Evolutionary conservation across 2,797 vertebrate species (phyloP).

Genomic region (Falco peregrinus): DNA sequence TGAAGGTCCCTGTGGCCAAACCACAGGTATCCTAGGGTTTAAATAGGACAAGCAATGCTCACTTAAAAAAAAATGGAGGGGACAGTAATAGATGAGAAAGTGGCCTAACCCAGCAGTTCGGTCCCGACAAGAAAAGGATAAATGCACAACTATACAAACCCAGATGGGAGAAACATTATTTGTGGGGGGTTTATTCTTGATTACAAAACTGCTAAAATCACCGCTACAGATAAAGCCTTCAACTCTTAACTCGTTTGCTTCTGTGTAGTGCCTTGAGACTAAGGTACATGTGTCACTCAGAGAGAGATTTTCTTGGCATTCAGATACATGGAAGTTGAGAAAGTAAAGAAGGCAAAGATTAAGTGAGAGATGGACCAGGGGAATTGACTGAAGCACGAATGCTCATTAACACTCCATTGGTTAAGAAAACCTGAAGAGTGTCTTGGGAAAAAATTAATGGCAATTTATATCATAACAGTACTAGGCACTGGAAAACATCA

Average conservation of each 20-base stretch:
- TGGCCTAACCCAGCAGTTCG: neutral
- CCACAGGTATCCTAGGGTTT: neutral
- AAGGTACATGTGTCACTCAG: neutral
- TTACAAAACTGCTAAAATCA: neutral
- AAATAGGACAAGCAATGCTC: neutral
- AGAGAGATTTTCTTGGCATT: neutral
- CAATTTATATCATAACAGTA: conserved; percentile 17
- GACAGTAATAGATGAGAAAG: neutral
- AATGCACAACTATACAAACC: neutral
- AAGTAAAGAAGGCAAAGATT: neutral
- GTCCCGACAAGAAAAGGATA: neutral
- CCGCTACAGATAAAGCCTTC: neutral
- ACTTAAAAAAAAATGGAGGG: neutral
- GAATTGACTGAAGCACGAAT: neutral
- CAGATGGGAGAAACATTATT: neutral
- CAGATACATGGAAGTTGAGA: neutral
- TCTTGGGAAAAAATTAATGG: conserved; percentile 1
- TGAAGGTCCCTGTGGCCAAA: neutral
- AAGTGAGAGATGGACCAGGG: neutral
- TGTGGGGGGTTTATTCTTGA: neutral
- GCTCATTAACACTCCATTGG: neutral
- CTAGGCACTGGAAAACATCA: neutral
- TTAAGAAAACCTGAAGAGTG: conserved; percentile 8
- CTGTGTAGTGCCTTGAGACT: neutral
- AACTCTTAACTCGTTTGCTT: neutral